Evolutionary conservation across 1,140 invertebrate species (phyloP).

Genomic region (Lasaia peninsularis): DNA sequence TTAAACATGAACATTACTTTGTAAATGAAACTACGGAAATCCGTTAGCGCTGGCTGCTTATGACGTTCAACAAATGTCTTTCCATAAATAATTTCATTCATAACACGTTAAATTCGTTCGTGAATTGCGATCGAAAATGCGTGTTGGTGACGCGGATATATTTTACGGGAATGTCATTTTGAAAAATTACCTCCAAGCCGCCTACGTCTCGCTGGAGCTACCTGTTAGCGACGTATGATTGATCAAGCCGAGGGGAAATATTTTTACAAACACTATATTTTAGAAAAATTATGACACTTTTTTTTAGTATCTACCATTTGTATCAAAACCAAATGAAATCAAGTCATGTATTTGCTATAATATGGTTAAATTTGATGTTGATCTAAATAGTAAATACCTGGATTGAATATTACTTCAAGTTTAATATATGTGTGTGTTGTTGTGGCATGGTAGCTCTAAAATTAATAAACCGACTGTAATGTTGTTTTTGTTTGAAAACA

Average conservation of each 20-base stretch:
- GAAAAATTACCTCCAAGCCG: neutral
- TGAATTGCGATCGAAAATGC: conserved; percentile 7
- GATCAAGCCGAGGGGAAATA: neutral
- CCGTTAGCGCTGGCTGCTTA: neutral
- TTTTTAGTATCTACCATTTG: neutral
- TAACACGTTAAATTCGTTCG: conserved; percentile 8
- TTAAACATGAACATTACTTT: neutral
- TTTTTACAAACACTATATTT: conserved; percentile 4
- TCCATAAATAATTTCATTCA: conserved; percentile 12
- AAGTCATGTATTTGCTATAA: too few species aligned
- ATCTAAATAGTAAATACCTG: too few species aligned
- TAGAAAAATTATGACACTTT: neutral
- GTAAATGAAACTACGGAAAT: conserved; percentile 1
- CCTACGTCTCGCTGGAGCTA: neutral
- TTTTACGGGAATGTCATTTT: conserved; percentile 7
- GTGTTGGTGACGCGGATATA: conserved; percentile 1
- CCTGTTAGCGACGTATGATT: conserved; percentile 4
- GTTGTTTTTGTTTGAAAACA: too few species aligned
- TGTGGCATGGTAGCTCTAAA: too few species aligned
- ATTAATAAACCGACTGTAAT: too few species aligned
- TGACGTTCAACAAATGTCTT: conserved; percentile 1
- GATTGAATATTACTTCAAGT: too few species aligned
- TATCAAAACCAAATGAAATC: too few species aligned
- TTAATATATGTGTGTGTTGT: too few species aligned
- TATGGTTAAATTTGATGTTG: too few species aligned